Conservation (phyloP, 2,888 invertebrate species). For the Acrocera orbiculus region DNA sequence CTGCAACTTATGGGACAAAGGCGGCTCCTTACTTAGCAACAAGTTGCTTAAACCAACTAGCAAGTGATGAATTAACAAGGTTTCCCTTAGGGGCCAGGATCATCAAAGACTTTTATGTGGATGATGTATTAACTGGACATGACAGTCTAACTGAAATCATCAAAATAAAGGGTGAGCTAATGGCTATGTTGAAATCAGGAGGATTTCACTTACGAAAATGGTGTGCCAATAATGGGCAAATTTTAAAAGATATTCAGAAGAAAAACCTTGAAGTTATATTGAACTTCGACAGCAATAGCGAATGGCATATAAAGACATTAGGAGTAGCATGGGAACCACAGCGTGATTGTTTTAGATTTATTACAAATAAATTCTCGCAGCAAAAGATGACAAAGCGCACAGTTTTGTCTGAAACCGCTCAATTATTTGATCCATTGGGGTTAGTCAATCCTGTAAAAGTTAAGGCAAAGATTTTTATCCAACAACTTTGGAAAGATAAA, state of each 20-base stretch:
- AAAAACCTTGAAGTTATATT: not conserved
- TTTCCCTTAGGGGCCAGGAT: not conserved
- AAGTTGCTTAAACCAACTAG: not conserved
- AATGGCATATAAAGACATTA: not conserved
- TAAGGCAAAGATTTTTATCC: not conserved
- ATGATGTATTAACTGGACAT: not conserved
- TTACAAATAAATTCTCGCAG: not conserved
- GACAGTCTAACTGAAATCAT: not conserved
- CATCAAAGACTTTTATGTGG: not conserved
- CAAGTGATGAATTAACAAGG: not conserved
- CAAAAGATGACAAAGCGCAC: not conserved
- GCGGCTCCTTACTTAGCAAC: not conserved
- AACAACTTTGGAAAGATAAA: too few relatives aligned
- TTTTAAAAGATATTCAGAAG: not conserved
- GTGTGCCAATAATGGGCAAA: not conserved
- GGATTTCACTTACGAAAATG: not conserved
- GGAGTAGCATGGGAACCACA: not conserved
- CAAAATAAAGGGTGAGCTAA: not conserved
- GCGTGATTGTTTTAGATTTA: too few relatives aligned
- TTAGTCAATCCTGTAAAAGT: not conserved
- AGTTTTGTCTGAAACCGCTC: not conserved
- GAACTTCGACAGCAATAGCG: not conserved
- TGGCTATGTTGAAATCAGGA: not conserved
- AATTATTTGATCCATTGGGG: slow-evolving; percentile 1
- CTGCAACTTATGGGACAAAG: slow-evolving; percentile 1